A percentile compares a stretch with the other conserved stretches of the same genome.
These are phyloP conservation scores for Erethizon dorsatum DNA, from an alignment of 2,797 vertebrate species.

Conservation along the genomic window DNA sequence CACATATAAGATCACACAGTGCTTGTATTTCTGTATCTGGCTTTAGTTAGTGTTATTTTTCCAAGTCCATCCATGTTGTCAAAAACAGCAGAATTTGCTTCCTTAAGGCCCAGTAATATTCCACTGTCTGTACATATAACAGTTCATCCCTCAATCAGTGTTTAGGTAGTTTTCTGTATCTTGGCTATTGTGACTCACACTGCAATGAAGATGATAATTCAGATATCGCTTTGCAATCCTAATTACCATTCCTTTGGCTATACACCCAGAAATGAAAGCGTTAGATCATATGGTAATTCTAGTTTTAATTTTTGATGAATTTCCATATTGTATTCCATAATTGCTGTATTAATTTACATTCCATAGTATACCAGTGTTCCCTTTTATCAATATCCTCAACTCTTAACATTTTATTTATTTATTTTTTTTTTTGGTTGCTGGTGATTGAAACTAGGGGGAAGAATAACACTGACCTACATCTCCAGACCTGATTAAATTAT, in stretches of 20 bases:
- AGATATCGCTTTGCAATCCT: not conserved
- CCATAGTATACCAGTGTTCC: not conserved
- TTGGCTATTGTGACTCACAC: not conserved
- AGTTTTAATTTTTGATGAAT: not conserved
- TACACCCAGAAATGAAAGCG: not conserved
- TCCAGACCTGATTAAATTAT: not conserved
- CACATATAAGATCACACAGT: not conserved
- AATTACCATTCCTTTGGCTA: not conserved
- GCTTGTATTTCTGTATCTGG: not conserved
- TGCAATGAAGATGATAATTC: not conserved
- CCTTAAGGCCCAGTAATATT: not conserved
- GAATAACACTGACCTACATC: not conserved
- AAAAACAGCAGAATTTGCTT: not conserved
- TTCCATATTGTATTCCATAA: not conserved
- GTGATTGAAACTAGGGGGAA: not conserved
- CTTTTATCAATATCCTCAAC: not conserved
- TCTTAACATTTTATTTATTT: not conserved
- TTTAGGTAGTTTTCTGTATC: not conserved
- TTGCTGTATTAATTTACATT: not conserved
- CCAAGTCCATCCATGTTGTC: not conserved
- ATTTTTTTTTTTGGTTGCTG: not conserved
- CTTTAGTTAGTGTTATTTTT: not conserved
- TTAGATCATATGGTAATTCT: not conserved
- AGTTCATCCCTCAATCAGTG: not conserved
- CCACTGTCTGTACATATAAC: not conserved